These are phyloP conservation scores for Aporophyla lueneburgensis DNA, from an alignment of 2,888 invertebrate genomes.

Conservation along the genomic window DNA sequence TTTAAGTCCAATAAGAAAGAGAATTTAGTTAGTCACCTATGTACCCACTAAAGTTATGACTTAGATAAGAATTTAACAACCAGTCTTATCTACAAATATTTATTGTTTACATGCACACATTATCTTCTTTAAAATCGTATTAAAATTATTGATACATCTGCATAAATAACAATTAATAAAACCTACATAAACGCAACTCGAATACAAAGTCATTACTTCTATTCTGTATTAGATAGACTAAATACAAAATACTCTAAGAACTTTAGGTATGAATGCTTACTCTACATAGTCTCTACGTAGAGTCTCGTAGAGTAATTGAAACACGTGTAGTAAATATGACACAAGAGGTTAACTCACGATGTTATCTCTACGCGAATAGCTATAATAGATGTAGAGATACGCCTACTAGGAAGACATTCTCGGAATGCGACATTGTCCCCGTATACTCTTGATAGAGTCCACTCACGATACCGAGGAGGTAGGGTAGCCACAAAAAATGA, in stretches of 20 bases:
- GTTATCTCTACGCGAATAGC: conserved; percentile 63
- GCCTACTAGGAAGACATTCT: conserved; percentile 66
- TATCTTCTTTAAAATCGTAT: not conserved
- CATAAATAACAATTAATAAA: not conserved
- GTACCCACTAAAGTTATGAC: not conserved
- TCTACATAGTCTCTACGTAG: conserved; percentile 25
- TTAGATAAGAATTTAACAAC: conserved; percentile 8
- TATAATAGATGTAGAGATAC: conserved; percentile 68
- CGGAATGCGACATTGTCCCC: conserved; percentile 63
- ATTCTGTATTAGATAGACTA: not conserved
- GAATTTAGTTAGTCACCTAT: not conserved
- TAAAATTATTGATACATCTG: too few relatives aligned
- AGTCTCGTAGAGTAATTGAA: conserved; percentile 56
- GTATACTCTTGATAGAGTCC: conserved; percentile 68
- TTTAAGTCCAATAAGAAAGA: not conserved
- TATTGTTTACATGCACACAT: not conserved
- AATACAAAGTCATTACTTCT: not conserved
- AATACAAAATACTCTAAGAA: conserved; percentile 8
- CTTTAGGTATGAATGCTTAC: conserved; percentile 23
- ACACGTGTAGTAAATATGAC: conserved; percentile 62
- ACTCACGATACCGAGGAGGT: conserved; percentile 68
- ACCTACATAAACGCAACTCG: not conserved
- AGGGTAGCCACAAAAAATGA: conserved; percentile 53
- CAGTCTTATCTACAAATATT: not conserved
- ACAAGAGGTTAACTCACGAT: conserved; percentile 65